These are phyloP conservation scores for Aphidius gifuensis DNA, from an alignment of 1,140 invertebrate species.

Conservation along the genomic window DNA sequence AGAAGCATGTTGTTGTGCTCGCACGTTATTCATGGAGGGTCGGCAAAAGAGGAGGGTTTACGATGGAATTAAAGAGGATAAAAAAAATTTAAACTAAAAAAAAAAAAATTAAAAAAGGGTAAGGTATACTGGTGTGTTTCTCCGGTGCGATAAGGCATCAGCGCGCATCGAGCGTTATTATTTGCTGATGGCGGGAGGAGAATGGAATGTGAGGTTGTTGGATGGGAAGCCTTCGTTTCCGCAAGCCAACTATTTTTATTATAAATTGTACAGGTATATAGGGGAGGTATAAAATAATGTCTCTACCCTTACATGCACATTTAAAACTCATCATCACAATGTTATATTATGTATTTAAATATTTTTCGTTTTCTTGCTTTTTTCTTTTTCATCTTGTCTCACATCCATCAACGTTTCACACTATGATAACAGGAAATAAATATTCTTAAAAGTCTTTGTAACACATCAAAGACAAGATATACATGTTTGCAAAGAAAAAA, in stretches of 20 bases:
- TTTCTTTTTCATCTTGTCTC: too few relatives aligned
- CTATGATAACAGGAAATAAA: too few relatives aligned
- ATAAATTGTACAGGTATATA: too few relatives aligned
- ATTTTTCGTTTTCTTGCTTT: too few relatives aligned
- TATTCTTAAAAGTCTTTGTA: too few relatives aligned
- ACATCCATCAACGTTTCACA: too few relatives aligned
- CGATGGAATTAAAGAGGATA: background rate
- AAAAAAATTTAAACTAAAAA: background rate
- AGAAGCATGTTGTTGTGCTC: conserved; percentile 2
- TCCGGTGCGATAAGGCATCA: conserved; percentile 22
- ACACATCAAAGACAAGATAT: too few relatives aligned
- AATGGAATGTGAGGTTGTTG: conserved; percentile 31
- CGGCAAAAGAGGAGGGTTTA: background rate
- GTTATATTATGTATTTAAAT: too few relatives aligned
- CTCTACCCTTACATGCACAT: too few relatives aligned
- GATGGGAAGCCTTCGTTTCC: conserved; percentile 30
- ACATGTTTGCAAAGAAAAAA: too few relatives aligned
- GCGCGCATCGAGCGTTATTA: conserved; percentile 27
- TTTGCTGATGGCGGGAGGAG: conserved; percentile 24
- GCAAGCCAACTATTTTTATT: conserved; percentile 12
- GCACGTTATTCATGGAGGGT: background rate
- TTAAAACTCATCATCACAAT: too few relatives aligned
- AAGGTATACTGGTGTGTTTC: conserved; percentile 13
- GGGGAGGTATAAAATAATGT: too few relatives aligned
- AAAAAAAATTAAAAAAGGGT: background rate